A percentile compares a stretch with the other conserved stretches of the same genome.
These are phyloP conservation scores for Halesus radiatus DNA, from an alignment of 1,140 invertebrate species.

Conservation along the genomic window DNA sequence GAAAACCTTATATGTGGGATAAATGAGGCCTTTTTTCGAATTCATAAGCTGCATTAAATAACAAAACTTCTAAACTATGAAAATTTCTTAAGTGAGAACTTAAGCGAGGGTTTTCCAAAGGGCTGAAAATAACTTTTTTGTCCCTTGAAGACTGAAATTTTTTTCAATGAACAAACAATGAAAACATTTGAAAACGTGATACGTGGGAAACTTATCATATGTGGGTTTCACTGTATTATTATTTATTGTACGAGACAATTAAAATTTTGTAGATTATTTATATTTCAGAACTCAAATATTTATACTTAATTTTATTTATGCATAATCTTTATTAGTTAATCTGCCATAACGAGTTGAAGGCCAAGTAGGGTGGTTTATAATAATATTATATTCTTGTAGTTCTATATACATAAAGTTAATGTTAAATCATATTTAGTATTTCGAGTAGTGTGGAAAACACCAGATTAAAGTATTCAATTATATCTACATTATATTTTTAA, in stretches of 20 bases:
- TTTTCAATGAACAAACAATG: no score
- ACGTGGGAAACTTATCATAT: no score
- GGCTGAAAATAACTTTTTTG: no score
- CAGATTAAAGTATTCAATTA: constrained; percentile 39
- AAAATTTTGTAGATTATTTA: constrained; percentile 33
- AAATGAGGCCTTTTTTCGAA: no score
- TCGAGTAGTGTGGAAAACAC: constrained; percentile 36
- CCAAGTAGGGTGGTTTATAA: constrained; percentile 28
- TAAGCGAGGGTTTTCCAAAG: no score
- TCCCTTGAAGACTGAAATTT: no score
- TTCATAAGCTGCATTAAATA: no score
- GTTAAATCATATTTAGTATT: constrained; percentile 28
- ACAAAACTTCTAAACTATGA: no score
- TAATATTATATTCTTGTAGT: constrained; percentile 25
- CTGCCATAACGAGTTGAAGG: constrained; percentile 34
- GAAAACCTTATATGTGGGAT: no score
- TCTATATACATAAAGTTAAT: not conserved
- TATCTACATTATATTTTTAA: constrained; percentile 40
- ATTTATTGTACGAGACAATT: constrained; percentile 21
- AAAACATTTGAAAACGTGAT: no score
- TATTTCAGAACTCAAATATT: constrained; percentile 22
- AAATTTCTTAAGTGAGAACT: no score
- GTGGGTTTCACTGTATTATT: not conserved
- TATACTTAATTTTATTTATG: constrained; percentile 40
- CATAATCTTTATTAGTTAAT: constrained; percentile 36